These are phyloP conservation scores for Achatina immaculata DNA, from an alignment of 1,140 invertebrate species.

Conservation along the genomic window DNA sequence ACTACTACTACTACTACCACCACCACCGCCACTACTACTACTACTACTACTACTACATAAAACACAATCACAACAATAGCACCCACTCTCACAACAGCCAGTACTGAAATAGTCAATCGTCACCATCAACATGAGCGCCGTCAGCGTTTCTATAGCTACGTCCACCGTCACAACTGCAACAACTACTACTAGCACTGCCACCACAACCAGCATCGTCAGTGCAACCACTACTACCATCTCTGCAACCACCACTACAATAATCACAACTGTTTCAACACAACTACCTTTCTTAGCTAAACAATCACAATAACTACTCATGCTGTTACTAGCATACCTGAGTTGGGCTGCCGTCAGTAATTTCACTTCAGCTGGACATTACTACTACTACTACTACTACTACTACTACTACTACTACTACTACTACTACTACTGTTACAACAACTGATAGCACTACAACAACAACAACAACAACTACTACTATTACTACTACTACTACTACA, in stretches of 20 bases:
- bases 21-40: neutral
- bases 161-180: neutral
- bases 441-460: no score
- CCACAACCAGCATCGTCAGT: neutral
- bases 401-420: no score
- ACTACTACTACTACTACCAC: constrained; percentile 6
- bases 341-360: no score
- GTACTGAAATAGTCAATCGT: no score
- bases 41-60: neutral
- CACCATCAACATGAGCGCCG: no score
- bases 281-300: neutral
- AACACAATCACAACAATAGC: neutral
- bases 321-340: neutral
- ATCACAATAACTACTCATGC: neutral
- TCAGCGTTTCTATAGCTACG: no score
- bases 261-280: neutral
- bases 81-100: neutral
- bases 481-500: no score
- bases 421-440: no score
- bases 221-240: neutral
- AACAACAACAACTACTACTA: no score
- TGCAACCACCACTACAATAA: neutral
- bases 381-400: no score
- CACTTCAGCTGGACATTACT: no score
- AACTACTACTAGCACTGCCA: neutral